A percentile compares a stretch with the other conserved stretches of the same genome.
Conservation (phyloP, 2,113 vertebrate species). For the Crocuta crocuta region DNA sequence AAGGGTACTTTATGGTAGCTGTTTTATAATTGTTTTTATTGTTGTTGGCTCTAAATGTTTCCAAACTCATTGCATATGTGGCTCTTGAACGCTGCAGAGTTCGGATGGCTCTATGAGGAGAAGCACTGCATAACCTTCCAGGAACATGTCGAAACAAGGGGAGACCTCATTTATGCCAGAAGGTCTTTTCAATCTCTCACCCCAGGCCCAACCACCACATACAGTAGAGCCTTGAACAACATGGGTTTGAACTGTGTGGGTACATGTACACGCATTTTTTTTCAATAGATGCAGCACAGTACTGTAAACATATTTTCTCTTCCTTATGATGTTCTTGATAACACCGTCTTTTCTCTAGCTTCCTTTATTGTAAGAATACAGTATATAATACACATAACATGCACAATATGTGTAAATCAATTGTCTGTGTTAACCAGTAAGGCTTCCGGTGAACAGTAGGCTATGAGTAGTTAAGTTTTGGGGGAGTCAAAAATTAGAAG, state of each 20-base stretch:
- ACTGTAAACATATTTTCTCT: not conserved
- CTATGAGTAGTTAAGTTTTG: not conserved
- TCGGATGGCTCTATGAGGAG: not conserved
- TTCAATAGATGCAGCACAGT: not conserved
- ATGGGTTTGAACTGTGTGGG: not conserved
- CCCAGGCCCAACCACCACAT: not conserved
- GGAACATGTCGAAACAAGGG: not conserved
- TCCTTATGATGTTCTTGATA: not conserved
- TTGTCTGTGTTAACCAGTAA: not conserved
- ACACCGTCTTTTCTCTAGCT: not conserved
- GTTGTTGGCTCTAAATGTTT: not conserved
- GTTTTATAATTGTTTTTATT: not conserved
- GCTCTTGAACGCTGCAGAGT: accelerated
- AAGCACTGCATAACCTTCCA: not conserved
- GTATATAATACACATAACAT: not conserved
- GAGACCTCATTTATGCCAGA: not conserved
- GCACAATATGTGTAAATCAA: not conserved
- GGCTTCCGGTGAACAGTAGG: not conserved
- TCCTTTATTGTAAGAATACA: not conserved
- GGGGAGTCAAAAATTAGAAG: not conserved
- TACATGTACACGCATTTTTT: not conserved
- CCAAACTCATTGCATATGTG: not conserved
- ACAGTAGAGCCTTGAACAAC: not conserved
- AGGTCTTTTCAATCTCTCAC: not conserved
- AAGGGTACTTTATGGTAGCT: not conserved